These are phyloP conservation scores for Cotesia typhae DNA, from an alignment of 1,140 invertebrate genomes.

Conservation along the genomic window DNA sequence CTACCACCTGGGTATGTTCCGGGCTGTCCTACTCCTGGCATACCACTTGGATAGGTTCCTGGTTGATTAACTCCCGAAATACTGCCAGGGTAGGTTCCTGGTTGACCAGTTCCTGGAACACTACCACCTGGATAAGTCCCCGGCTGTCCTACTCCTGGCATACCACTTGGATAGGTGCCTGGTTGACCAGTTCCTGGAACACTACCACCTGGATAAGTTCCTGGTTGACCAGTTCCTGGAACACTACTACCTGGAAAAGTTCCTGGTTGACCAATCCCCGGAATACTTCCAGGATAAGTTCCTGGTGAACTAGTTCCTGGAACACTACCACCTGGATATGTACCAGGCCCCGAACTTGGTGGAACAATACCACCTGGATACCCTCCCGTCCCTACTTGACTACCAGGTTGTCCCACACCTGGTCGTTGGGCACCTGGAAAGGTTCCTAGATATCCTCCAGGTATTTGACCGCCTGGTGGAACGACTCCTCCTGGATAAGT, in stretches of 20 bases:
- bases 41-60: no score
- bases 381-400: slow-evolving; percentile 15
- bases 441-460: background rate
- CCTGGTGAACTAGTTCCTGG: slow-evolving; percentile 28
- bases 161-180: background rate
- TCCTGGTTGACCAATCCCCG: no score
- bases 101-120: no score
- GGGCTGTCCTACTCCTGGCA: background rate
- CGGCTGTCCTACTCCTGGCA: no score
- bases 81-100: no score
- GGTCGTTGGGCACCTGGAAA: background rate
- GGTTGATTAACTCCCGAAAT: no score
- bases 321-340: slow-evolving; percentile 28
- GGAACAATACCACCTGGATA: slow-evolving; percentile 6
- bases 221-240: no score
- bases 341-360: slow-evolving; percentile 23
- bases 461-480: slow-evolving; percentile 6
- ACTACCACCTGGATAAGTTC: background rate
- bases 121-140: no score
- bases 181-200: background rate
- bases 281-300: background rate
- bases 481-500: slow-evolving; percentile 38
- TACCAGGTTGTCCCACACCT: slow-evolving; percentile 10
- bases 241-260: no score
- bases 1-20: slow-evolving; percentile 26